Evolutionary conservation across 1,140 invertebrate species (phyloP), one percentile per base, ranked within the genome.

Genomic region (Hypsibius dujardini): DNA sequence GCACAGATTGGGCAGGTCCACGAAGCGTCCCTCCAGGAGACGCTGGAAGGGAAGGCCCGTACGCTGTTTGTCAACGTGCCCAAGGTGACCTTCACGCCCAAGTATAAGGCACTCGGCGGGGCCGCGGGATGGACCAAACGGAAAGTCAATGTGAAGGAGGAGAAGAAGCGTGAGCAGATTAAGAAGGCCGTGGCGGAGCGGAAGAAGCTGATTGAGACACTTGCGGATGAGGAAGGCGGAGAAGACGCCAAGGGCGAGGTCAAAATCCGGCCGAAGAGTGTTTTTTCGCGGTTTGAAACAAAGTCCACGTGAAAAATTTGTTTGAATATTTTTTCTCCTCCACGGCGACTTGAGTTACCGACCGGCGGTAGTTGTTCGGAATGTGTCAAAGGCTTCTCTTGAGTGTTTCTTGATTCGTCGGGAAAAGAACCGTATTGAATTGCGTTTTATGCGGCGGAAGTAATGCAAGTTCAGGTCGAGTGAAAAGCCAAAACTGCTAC

Each of bases 1-100:
- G 12, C 62, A 42, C 62, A 67, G 62, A 67, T 67, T 42, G 75
- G 72, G 69, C 46, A 69, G 7, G n/a, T 69, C 7, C 47, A 70
- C 28, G 7, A 46, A 67, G n/a, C 69, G 60, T 71, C 46, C 12
- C n/a, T 69, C 7, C 69, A 69, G 28, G 47, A 46, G 70, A 14
- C n/a, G n/a, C 46, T 71, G 3, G 46, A 70, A 28, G 12, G 47
- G 40, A 70, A 70, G n/a, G 46, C 14, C 28, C 70, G 56, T 3
- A 28, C 40, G 47, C 40, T 50, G 3, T 70, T 50, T 42, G 70
- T 47, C 70, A 12, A 47, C 3, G 40, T 50, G 42, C 46, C 46
- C 56, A 70, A 70, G 47, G 56, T 70, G 56, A 28, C 12, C 12
- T 70, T 50, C 28, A 70, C 56, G 28, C 56, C 70, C 46, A 70